Conservation (phyloP, 2,888 invertebrate species). For the Dichetophora obliterata region DNA sequence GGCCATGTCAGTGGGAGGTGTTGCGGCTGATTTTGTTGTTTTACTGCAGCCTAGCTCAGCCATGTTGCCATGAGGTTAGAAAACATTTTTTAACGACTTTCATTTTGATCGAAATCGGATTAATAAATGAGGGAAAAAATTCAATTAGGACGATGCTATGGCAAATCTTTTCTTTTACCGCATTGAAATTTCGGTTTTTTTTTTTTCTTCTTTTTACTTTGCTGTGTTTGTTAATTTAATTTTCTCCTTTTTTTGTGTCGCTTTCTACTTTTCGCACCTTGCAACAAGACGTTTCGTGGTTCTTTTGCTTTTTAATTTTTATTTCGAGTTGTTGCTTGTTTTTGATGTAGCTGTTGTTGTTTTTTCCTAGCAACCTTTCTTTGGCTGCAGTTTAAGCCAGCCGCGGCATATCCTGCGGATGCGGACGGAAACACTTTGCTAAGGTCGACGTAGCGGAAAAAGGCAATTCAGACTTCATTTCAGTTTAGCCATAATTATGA, state of each 20-base stretch:
- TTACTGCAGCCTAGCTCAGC: slow-evolving; percentile 4
- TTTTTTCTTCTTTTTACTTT: slow-evolving; percentile 12
- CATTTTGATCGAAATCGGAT: slow-evolving; percentile 60
- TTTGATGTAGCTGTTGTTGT: neutral
- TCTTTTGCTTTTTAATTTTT: neutral
- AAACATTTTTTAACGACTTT: slow-evolving; percentile 43
- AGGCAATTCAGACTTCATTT: slow-evolving; percentile 28
- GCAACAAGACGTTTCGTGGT: neutral
- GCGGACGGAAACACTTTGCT: slow-evolving; percentile 31
- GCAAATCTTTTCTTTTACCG: slow-evolving; percentile 13
- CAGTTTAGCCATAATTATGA: slow-evolving; percentile 24
- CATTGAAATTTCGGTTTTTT: neutral
- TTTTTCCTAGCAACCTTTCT: neutral
- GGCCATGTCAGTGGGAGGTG: too few species aligned
- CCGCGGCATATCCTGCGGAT: neutral
- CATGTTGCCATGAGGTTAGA: neutral
- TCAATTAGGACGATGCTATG: slow-evolving; percentile 53
- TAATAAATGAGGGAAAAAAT: slow-evolving; percentile 62
- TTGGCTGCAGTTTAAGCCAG: neutral
- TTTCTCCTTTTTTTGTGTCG: neutral
- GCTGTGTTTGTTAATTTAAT: neutral
- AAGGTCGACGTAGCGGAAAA: slow-evolving; percentile 31
- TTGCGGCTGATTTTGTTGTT: too few species aligned
- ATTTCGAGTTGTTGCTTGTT: neutral
- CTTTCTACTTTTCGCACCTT: neutral